These are phyloP conservation scores for Gasterosteus nipponicus DNA, from an alignment of 2,113 vertebrate genomes.

Conservation along the genomic window DNA sequence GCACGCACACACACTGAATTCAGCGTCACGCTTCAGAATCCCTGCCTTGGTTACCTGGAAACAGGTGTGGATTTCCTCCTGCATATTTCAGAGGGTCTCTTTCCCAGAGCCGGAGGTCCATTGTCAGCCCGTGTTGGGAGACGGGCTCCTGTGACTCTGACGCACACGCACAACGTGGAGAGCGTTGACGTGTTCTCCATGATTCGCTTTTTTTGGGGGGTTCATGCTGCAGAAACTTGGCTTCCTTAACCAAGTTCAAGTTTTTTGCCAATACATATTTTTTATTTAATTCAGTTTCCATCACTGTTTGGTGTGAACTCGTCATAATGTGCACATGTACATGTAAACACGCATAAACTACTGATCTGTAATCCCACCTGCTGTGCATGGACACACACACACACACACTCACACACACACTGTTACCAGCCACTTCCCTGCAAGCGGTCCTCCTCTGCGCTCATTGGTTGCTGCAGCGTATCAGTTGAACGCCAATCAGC, in stretches of 20 bases:
- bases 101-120: slow-evolving; percentile 70
- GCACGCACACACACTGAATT: slow-evolving; percentile 30
- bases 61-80: slow-evolving; percentile 85
- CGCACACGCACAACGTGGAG: slow-evolving; percentile 6
- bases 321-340: background rate
- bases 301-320: background rate
- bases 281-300: background rate
- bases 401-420: background rate
- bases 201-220: background rate
- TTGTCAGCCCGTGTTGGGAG: slow-evolving; percentile 70
- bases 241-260: background rate
- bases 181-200: background rate
- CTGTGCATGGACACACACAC: slow-evolving; percentile 7
- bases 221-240: background rate
- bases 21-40: slow-evolving; percentile 69
- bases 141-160: slow-evolving; percentile 63
- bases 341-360: background rate
- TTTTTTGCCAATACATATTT: background rate
- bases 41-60: slow-evolving; percentile 84
- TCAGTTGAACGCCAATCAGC: slow-evolving; percentile 40
- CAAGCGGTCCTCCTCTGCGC: background rate
- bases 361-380: background rate
- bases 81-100: slow-evolving; percentile 80
- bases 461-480: slow-evolving; percentile 26
- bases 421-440: slow-evolving; percentile 33